phyloP scores from a whole-genome alignment of 1,140 invertebrate genomes.

The Trachymyrmex septentrionalis region DNA sequence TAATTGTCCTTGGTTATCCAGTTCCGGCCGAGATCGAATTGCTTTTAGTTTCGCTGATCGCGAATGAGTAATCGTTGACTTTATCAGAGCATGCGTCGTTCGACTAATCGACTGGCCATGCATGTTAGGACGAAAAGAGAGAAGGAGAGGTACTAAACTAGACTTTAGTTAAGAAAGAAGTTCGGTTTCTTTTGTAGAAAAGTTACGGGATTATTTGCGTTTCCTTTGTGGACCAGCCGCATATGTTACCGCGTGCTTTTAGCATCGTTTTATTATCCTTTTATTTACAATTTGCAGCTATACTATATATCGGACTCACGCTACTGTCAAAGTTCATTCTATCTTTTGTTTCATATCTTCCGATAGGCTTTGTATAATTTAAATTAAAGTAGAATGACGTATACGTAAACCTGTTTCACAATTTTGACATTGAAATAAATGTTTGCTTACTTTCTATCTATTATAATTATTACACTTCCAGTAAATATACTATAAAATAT shows the following conservation, averaged over 20 bases:
- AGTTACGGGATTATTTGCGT: not conserved
- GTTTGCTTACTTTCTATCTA: not conserved
- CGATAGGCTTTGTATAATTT: slow-evolving; percentile 7
- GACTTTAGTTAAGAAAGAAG: slow-evolving; percentile 62
- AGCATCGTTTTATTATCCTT: not conserved
- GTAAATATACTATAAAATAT: not conserved
- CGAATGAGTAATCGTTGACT: slow-evolving; percentile 68
- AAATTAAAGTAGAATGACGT: not conserved
- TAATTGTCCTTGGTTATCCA: slow-evolving; percentile 70
- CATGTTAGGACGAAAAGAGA: slow-evolving; percentile 60
- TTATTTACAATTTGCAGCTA: not conserved
- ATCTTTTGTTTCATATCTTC: slow-evolving; percentile 8
- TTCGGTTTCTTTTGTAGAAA: slow-evolving; percentile 60
- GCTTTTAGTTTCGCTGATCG: slow-evolving; percentile 73
- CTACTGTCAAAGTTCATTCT: not conserved
- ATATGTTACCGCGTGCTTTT: slow-evolving; percentile 1
- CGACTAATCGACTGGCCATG: slow-evolving; percentile 22
- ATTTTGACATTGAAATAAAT: not conserved
- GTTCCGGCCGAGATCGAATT: slow-evolving; percentile 72
- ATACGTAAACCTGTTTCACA: not conserved
- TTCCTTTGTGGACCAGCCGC: not conserved
- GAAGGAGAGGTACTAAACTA: slow-evolving; percentile 69
- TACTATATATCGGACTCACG: no score
- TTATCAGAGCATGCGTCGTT: slow-evolving; percentile 64
- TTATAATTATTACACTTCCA: not conserved